Evolutionary conservation across 2,113 vertebrate species (phyloP).

Genomic region (Chauna torquata): DNA sequence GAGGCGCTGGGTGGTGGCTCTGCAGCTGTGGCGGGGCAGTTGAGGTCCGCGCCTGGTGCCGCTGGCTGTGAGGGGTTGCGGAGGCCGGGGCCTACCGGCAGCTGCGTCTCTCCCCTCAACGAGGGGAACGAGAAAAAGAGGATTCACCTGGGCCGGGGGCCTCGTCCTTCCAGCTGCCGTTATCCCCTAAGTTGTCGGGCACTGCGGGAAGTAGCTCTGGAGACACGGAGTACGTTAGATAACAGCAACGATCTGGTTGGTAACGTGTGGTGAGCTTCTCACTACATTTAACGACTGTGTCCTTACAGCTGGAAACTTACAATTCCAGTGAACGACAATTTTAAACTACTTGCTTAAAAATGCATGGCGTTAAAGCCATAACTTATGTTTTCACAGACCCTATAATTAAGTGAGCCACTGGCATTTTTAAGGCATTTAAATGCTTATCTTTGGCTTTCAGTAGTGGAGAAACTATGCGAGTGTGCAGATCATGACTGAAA

Average conservation of each 20-base stretch:
- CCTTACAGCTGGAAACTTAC: neutral
- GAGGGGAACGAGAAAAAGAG: fast-evolving
- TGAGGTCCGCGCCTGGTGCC: fast-evolving
- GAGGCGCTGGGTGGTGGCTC: fast-evolving
- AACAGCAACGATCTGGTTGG: too few relatives aligned
- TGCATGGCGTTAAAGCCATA: fast-evolving
- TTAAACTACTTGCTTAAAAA: neutral
- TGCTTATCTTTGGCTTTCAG: fast-evolving
- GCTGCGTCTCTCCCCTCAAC: too few relatives aligned
- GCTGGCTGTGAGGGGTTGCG: fast-evolving
- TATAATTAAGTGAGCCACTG: too few relatives aligned
- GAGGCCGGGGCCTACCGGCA: too few relatives aligned
- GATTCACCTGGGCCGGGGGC: too few relatives aligned
- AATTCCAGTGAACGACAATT: too few relatives aligned
- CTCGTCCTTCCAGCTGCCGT: too few relatives aligned
- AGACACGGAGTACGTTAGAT: fast-evolving
- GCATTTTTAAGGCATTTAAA: neutral
- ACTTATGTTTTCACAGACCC: fast-evolving
- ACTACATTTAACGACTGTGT: fast-evolving
- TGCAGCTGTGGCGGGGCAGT: neutral
- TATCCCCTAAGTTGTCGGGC: too few relatives aligned
- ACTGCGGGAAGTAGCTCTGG: neutral
- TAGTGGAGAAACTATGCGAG: fast-evolving
- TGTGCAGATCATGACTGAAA: neutral
- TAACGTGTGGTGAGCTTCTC: neutral